phyloP scores from a whole-genome alignment of 2,888 invertebrate species.

The Chymomyza fuscimana region DNA sequence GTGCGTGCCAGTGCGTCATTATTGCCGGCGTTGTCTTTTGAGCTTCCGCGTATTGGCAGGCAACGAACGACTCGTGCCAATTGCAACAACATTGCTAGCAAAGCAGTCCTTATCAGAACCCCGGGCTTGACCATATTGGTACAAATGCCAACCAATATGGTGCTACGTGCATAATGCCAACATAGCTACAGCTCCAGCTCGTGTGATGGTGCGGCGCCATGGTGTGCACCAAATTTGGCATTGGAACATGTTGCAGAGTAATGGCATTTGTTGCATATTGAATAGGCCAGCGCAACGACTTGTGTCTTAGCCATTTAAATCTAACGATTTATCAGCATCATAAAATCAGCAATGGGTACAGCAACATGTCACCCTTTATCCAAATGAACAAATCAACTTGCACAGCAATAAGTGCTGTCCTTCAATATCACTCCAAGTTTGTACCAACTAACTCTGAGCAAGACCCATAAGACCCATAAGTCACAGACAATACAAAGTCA shows the following conservation, averaged over 20 bases:
- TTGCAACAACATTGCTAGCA: conserved; percentile 5
- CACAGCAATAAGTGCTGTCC: conserved; percentile 27
- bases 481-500: conserved; percentile 34
- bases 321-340: conserved; percentile 61
- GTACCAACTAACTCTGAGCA: conserved; percentile 46
- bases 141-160: conserved; percentile 55
- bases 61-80: conserved; percentile 61
- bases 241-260: conserved; percentile 58
- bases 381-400: conserved; percentile 40
- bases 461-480: conserved; percentile 61
- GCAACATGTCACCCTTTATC: conserved; percentile 48
- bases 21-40: conserved; percentile 7
- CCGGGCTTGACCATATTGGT: conserved; percentile 71
- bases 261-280: conserved; percentile 42
- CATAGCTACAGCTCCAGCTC: neutral
- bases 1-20: conserved; percentile 9
- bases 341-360: conserved; percentile 4
- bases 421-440: conserved; percentile 44
- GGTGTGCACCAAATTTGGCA: conserved; percentile 69
- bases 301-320: conserved; percentile 63
- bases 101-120: conserved; percentile 63
- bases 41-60: conserved; percentile 69
- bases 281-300: conserved; percentile 25
- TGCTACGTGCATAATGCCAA: conserved; percentile 40
- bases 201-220: conserved; percentile 53